These are phyloP conservation scores for Epiperipatus broadwayi DNA, from an alignment of 2,888 invertebrate genomes.

Conservation along the genomic window DNA sequence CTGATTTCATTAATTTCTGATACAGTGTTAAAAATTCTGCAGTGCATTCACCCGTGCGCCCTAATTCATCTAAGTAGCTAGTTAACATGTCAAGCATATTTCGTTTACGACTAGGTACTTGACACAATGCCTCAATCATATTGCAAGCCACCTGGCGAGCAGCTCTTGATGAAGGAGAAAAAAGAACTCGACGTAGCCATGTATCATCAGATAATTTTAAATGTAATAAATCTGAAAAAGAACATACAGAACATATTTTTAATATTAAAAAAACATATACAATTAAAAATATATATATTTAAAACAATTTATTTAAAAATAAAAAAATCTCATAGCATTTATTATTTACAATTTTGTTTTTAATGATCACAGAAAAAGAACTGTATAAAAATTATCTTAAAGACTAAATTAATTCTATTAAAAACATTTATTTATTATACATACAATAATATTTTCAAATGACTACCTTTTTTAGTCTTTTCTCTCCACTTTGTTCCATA, in stretches of 20 bases:
- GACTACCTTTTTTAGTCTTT: too few relatives aligned
- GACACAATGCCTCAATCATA: slow-evolving; percentile 63
- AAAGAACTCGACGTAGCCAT: slow-evolving; percentile 78
- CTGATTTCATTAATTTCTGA: slow-evolving; percentile 59
- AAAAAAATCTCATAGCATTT: too few relatives aligned
- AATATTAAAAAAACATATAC: too few relatives aligned
- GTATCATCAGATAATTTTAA: slow-evolving; percentile 46
- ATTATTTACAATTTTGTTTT: too few relatives aligned
- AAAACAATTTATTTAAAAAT: too few relatives aligned
- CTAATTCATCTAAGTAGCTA: slow-evolving; percentile 64
- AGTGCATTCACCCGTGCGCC: slow-evolving; percentile 70
- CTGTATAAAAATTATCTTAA: too few relatives aligned
- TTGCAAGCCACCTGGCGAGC: slow-evolving; percentile 74
- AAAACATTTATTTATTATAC: too few relatives aligned
- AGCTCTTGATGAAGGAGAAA: slow-evolving; percentile 71
- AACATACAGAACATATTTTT: too few relatives aligned
- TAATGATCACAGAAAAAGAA: too few relatives aligned
- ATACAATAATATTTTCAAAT: too few relatives aligned
- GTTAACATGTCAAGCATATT: slow-evolving; percentile 68
- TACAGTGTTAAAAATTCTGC: slow-evolving; percentile 74
- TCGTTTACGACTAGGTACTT: slow-evolving; percentile 37
- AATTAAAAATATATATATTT: too few relatives aligned
- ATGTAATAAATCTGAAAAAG: slow-evolving; percentile 35
- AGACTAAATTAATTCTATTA: too few relatives aligned
- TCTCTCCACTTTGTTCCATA: slow-evolving; percentile 49